Evolutionary conservation across 2,797 vertebrate species (phyloP), one percentile per base, ranked within the genome.

Genomic region (Fistularia commersonii): DNA sequence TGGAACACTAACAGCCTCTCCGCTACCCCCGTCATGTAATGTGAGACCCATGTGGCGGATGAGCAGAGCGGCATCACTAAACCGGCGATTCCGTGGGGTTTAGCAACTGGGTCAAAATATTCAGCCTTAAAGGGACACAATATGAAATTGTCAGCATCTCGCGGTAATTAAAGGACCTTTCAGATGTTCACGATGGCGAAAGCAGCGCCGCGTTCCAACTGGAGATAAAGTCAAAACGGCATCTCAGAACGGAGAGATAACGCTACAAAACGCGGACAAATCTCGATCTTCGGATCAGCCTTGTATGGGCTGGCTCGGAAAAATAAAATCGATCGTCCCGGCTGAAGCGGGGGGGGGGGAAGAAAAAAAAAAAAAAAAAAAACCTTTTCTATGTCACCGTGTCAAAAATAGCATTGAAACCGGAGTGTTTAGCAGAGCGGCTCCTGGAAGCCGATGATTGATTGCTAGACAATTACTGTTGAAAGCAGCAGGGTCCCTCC

Each of bases 381-480:
- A 57, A 45, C 42, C 64, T 68, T 69, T 70, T 79, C 52, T 54
- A 56, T 69, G 69, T 41, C 31, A 3, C 54, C 32, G 57, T 45
- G 66, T 72, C 73, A 73, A 73, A 83, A 84, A 84, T 82, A 85
- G 74, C 61, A 75, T 48, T 50, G n/a, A 41, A 70, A 68, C 61
- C 61, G 64, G 46, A 74, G 57, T 36, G 61, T 69, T 76, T 66
- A 68, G 60, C 56, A 57, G 54, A 76, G 49, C 46, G 64, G 77
- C 74, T 80, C 77, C 75, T 69, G 51, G 72, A 81, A 80, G 85
- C 79, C 78, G 76, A 73, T 79, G 80, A 88, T 85, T 86, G 86
- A 87, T 89, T 84, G 72, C 69, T 59, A 70, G 72, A 86, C 84
- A 88, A 88, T 86, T 86, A 88, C 68, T 62, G 70, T 62, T 75